Base-by-base conservation (phyloP, 2,888 invertebrate species). In the Hemaris fuciformis region DNA sequence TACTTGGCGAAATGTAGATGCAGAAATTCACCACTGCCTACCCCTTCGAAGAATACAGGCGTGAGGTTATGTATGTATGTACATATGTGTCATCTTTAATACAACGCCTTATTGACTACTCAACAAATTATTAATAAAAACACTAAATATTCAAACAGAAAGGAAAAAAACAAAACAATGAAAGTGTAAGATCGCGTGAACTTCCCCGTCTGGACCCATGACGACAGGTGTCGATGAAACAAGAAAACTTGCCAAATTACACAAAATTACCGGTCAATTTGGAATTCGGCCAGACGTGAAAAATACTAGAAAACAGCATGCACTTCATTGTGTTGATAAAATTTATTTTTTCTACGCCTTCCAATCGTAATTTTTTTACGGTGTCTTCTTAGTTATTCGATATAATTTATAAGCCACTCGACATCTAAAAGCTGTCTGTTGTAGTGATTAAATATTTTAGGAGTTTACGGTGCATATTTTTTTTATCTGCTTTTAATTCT, bases 211-310 rank as follows among this genome's bases (percentile, higher is more conserved):
- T 76, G 79, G 79, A 80, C 80, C 80, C 74, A 72, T 74, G 80
- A 79, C 79, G 85, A 85, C 89, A 90, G 90, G 89, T 90, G 89
- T 78, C 79, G 69, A 69, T 70, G 67, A 74, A 70, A 72, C 75
- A 72, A 76, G 77, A 82, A 80, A 79, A 76, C 75, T 82, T 88
- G 90, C 88, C 91, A 90, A 90, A 88, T 84, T 73, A 82, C 81
- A 79, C 67, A 73, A 80, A 84, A 84, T 77, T 75, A 84, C 81
- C 79, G 71, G 72, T 79, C 84, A 78, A 84, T 88, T 89, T 89
- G 89, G 88, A 79, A 41, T 2, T 4, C 2, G 3, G 84, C 89
- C 89, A 89, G 80, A 61, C 63, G 65, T 68, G 66, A 76, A 78
- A 73, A 74, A 74, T 72, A 63, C n/a, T n/a, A 69, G 67, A 71